These are phyloP conservation scores for Castor canadensis DNA, from an alignment of 2,113 vertebrate species.

Conservation along the genomic window DNA sequence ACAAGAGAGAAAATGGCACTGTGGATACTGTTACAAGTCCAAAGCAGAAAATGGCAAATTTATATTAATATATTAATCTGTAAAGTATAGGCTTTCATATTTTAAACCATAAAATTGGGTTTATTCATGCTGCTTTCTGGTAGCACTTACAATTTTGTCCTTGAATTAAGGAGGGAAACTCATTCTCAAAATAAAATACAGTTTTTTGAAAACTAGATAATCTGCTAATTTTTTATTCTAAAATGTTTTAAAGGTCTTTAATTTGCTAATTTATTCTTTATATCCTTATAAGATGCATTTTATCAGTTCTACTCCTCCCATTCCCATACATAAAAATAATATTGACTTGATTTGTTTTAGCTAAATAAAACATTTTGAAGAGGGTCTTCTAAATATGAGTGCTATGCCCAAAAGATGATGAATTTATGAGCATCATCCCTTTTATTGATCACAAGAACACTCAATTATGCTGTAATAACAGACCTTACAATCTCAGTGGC, in stretches of 20 bases:
- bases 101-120: conserved; percentile 9
- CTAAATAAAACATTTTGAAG: background rate
- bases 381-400: background rate
- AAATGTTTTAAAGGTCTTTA: background rate
- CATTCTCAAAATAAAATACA: no score
- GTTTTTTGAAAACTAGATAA: no score
- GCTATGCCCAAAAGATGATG: background rate
- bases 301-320: background rate
- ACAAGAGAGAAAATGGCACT: background rate
- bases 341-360: background rate
- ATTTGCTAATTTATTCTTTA: no score
- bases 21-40: background rate
- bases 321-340: background rate
- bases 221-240: background rate
- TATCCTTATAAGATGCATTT: background rate
- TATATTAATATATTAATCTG: conserved; percentile 21
- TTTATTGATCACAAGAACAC: background rate
- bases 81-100: background rate
- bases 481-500: background rate
- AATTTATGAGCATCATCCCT: background rate
- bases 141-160: background rate
- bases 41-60: conserved; percentile 22
- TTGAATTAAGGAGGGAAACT: background rate
- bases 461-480: background rate
- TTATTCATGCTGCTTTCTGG: background rate